Conservation (phyloP, 1,140 invertebrate species). For the Brachionus asplanchnoidis region DNA sequence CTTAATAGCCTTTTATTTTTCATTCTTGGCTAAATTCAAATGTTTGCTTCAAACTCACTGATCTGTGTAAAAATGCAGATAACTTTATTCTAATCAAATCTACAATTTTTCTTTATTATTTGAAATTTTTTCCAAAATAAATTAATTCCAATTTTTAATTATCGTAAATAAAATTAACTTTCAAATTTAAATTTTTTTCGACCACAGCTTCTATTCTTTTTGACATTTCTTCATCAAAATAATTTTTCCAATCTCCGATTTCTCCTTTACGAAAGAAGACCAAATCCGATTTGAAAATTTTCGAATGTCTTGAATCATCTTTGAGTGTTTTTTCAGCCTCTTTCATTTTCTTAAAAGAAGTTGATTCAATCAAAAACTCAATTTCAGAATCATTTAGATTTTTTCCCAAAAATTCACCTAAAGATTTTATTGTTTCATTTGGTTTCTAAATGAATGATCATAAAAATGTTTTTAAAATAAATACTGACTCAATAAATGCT, state of each 20-base stretch:
- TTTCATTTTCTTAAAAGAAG: conserved; percentile 13
- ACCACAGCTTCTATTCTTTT: not conserved
- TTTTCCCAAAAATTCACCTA: not conserved
- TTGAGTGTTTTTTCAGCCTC: not conserved
- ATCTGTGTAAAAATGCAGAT: too few species aligned
- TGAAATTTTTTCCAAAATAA: not conserved
- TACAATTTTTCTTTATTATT: too few species aligned
- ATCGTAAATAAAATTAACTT: not conserved
- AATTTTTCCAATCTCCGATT: not conserved
- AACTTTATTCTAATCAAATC: too few species aligned
- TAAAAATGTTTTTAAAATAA: not conserved
- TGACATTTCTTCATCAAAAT: not conserved
- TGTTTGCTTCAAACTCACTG: too few species aligned
- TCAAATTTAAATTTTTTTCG: not conserved
- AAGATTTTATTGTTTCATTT: not conserved
- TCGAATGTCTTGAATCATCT: not conserved
- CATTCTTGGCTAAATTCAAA: too few species aligned
- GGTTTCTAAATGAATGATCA: not conserved
- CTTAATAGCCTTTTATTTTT: too few species aligned
- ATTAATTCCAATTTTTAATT: not conserved
- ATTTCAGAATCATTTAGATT: not conserved
- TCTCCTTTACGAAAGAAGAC: not conserved
- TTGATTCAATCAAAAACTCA: not conserved
- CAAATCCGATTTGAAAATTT: not conserved
- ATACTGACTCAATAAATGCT: not conserved